These are phyloP conservation scores for Caracal caracal DNA, from an alignment of 2,113 vertebrate genomes.

Conservation along the genomic window DNA sequence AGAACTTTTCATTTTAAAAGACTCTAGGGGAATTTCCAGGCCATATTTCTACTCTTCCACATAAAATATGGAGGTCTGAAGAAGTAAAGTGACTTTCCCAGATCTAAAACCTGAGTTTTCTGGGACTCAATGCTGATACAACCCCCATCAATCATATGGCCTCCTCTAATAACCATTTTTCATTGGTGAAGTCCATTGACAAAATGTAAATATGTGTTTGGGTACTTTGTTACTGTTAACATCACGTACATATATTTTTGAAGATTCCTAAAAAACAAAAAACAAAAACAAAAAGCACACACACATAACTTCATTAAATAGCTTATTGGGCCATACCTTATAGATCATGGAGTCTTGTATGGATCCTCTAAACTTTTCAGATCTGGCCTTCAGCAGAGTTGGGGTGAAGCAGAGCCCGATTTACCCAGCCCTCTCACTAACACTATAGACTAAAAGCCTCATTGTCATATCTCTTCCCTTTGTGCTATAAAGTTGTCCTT, in stretches of 20 bases:
- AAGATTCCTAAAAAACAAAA: background rate
- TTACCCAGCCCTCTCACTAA: background rate
- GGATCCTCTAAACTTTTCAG: background rate
- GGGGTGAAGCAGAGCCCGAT: fast-evolving
- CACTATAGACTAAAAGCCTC: background rate
- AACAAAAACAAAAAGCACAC: no score
- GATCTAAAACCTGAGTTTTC: background rate
- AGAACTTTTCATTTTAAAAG: background rate
- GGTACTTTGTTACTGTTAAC: background rate
- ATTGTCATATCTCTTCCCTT: background rate
- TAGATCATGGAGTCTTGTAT: background rate
- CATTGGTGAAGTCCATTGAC: background rate
- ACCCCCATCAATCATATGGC: background rate
- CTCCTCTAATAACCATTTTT: background rate
- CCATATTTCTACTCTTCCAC: background rate
- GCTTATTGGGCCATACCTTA: background rate
- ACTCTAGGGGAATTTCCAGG: background rate
- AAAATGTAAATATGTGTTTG: background rate
- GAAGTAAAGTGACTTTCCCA: background rate
- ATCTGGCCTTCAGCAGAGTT: background rate
- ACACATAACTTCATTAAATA: background rate
- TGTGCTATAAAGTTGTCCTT: background rate
- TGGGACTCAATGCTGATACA: background rate
- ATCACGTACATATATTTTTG: background rate
- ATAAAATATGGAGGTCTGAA: background rate